Evolutionary conservation across 1,140 invertebrate genomes (phyloP).

Genomic region (Eurosta solidaginis): DNA sequence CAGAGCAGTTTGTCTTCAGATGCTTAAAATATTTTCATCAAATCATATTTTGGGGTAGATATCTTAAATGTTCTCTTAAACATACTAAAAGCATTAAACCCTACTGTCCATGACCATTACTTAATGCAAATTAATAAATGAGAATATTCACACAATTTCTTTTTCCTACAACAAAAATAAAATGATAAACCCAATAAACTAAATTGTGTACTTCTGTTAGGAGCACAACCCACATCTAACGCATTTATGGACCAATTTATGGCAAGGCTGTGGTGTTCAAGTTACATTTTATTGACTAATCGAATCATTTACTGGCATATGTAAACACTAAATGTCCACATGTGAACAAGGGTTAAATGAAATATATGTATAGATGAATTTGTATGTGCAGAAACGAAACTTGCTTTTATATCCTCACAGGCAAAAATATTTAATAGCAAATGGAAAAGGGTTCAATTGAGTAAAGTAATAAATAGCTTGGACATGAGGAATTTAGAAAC

Average conservation of each 20-base stretch:
- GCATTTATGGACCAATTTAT: background rate
- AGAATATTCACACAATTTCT: too few relatives aligned
- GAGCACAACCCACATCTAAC: background rate
- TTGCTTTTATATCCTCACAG: too few relatives aligned
- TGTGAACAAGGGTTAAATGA: background rate
- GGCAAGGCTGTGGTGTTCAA: background rate
- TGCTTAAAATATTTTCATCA: too few relatives aligned
- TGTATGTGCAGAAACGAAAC: too few relatives aligned
- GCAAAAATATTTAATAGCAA: background rate
- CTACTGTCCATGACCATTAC: too few relatives aligned
- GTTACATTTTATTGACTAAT: background rate
- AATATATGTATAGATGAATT: background rate
- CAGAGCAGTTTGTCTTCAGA: too few relatives aligned
- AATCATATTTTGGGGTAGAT: too few relatives aligned
- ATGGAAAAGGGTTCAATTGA: background rate
- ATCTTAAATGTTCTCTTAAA: too few relatives aligned
- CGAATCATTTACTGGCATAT: background rate
- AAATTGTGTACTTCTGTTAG: background rate
- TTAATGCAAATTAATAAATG: too few relatives aligned
- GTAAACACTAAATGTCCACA: background rate
- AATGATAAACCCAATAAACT: too few relatives aligned
- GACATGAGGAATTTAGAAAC: background rate
- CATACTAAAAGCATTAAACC: too few relatives aligned
- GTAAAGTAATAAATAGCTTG: background rate
- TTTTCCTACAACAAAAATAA: too few relatives aligned